Percentiles rank a stretch among this genome's conserved stretches.
Conservation (phyloP, 2,113 vertebrate species). For the Carassius gibelio region DNA sequence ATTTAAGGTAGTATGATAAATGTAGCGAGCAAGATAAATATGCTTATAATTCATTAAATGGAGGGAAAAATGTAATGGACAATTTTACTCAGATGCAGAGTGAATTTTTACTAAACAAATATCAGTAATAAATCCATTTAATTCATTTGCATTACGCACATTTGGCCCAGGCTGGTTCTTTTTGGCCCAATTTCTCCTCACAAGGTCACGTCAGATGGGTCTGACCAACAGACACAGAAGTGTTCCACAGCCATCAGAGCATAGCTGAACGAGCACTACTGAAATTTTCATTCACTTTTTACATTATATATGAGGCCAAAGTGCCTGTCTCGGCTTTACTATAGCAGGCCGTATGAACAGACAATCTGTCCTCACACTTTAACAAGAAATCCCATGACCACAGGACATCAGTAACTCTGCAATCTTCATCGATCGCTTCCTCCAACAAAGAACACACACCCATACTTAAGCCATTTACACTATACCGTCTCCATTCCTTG, state of each 20-base stretch:
- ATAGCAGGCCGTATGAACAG: not conserved
- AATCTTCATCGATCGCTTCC: not conserved
- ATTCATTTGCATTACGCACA: not conserved
- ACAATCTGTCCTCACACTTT: not conserved
- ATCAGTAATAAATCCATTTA: not conserved
- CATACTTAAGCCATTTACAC: not conserved
- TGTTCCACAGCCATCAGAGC: not conserved
- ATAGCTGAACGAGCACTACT: not conserved
- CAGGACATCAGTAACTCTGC: not conserved
- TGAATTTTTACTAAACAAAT: not conserved
- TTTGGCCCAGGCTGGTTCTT: not conserved
- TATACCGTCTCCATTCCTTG: not conserved
- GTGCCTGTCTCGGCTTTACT: conserved; percentile 20
- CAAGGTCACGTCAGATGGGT: not conserved
- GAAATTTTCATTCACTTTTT: not conserved
- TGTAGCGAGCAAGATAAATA: not conserved
- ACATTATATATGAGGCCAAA: conserved; percentile 45
- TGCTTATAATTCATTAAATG: not conserved
- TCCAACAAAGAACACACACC: conserved; percentile 1
- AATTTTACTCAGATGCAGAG: not conserved
- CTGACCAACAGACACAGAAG: not conserved
- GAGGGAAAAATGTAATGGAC: not conserved
- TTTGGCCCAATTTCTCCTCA: not conserved
- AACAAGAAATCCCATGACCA: not conserved
- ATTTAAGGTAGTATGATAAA: not conserved